phyloP scores from a whole-genome alignment of 2,113 vertebrate species.

The Amblyopsis rosae region DNA sequence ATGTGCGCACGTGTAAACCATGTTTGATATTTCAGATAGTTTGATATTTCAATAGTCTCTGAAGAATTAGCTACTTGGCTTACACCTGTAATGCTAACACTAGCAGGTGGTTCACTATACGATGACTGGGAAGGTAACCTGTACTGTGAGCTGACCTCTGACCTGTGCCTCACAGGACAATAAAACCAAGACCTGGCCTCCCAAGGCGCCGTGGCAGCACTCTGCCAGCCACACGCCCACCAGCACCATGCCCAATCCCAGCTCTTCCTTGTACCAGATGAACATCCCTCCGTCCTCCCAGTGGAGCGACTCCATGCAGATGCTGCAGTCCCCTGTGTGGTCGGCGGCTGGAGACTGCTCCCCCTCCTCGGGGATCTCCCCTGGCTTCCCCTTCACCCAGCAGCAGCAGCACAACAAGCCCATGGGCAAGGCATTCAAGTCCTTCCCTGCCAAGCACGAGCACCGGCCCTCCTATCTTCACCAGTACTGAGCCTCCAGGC shows the following conservation, averaged over 20 bases:
- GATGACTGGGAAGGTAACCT: no score
- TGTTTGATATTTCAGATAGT: no score
- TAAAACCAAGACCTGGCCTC: conserved; percentile 99
- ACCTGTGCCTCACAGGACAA: conserved; percentile 80
- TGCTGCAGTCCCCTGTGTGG: conserved; percentile 94
- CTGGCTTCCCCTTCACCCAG: conserved; percentile 85
- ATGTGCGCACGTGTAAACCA: no score
- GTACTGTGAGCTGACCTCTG: neutral
- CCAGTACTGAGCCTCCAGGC: conserved; percentile 83
- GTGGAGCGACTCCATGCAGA: conserved; percentile 94
- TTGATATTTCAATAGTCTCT: no score
- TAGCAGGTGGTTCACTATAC: no score
- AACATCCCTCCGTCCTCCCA: conserved; percentile 86
- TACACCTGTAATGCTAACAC: no score
- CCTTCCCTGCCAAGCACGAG: conserved; percentile 93
- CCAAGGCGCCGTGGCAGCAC: conserved; percentile 98
- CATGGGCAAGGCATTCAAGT: conserved; percentile 95
- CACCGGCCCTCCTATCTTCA: conserved; percentile 93
- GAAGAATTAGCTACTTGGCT: no score
- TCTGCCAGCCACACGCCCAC: conserved; percentile 73
- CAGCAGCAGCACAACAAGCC: conserved; percentile 87
- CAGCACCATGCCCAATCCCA: conserved; percentile 85
- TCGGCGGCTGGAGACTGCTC: conserved; percentile 86
- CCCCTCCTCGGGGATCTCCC: conserved; percentile 76
- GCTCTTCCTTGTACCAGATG: conserved; percentile 87